Conservation (phyloP, 92 coral and sea anemone species). For the Parazoanthus darwini region DNA sequence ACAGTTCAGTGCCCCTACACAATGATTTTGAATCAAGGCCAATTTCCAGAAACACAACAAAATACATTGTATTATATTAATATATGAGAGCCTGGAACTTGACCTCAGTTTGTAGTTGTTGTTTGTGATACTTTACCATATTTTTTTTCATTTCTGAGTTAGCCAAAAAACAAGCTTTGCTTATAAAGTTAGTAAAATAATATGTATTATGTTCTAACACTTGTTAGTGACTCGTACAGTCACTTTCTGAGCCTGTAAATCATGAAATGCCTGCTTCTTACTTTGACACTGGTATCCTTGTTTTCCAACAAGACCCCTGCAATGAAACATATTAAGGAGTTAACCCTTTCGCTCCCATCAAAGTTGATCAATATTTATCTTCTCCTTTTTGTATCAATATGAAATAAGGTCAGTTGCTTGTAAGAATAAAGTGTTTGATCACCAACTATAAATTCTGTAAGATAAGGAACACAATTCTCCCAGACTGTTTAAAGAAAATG, state of each 20-base stretch:
- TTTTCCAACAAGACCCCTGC: conserved; percentile 94
- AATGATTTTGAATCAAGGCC: no score
- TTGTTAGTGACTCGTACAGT: no score
- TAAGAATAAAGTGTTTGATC: no score
- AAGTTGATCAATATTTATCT: not conserved
- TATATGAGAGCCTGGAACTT: no score
- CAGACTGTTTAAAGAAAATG: no score
- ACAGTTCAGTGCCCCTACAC: no score
- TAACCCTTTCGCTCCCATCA: not conserved
- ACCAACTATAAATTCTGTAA: no score
- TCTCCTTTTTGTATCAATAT: not conserved
- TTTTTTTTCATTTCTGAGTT: not conserved
- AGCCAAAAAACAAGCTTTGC: not conserved
- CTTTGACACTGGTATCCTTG: conserved; percentile 99
- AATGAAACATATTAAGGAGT: conserved; percentile 16
- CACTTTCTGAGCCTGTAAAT: not conserved
- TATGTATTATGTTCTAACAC: not conserved
- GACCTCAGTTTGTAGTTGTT: no score
- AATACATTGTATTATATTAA: no score
- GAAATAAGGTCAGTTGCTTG: no score
- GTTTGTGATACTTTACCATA: not conserved
- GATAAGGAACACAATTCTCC: no score
- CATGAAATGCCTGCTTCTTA: conserved; percentile 32
- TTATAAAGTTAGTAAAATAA: not conserved
- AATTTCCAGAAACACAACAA: no score